Evolutionary conservation across 2,888 invertebrate genomes (phyloP).

Genomic region (Hyles lineata): DNA sequence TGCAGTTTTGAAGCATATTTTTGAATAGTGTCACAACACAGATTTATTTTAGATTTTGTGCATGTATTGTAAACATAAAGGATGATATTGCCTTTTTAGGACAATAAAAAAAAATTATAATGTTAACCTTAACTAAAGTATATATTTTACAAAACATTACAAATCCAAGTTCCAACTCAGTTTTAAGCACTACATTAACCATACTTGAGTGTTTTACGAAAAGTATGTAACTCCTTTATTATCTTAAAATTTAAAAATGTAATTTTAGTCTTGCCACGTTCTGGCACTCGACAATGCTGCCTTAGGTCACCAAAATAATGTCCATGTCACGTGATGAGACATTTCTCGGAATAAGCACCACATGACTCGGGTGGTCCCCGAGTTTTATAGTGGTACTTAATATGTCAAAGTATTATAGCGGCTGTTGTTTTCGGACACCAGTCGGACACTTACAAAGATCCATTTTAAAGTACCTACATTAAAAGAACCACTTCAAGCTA

Average conservation of each 20-base stretch:
- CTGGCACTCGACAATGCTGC: slow-evolving; percentile 32
- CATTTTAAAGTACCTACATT: slow-evolving; percentile 31
- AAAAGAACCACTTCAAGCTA: not conserved
- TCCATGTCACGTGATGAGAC: slow-evolving; percentile 50
- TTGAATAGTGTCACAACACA: not conserved
- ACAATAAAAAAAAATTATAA: too few relatives aligned
- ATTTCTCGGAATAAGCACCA: slow-evolving; percentile 57
- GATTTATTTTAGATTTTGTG: not conserved
- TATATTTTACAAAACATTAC: too few relatives aligned
- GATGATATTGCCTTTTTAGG: too few relatives aligned
- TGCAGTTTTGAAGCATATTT: not conserved
- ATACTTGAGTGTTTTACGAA: not conserved
- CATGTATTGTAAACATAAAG: too few relatives aligned
- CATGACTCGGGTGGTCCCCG: slow-evolving; percentile 58
- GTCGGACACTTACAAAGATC: slow-evolving; percentile 54
- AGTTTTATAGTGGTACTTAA: slow-evolving; percentile 64
- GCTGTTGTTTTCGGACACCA: slow-evolving; percentile 56
- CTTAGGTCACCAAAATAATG: slow-evolving; percentile 54
- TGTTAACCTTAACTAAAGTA: too few relatives aligned
- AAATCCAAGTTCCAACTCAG: not conserved
- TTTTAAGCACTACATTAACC: not conserved
- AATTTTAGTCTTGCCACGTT: slow-evolving; percentile 30
- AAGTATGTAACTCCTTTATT: not conserved
- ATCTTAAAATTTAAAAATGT: slow-evolving; percentile 35
- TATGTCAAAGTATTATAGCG: slow-evolving; percentile 61